Evolutionary conservation across 2,888 invertebrate genomes (phyloP), one percentile per base, ranked within the genome.

Genomic region (Drosophila suboccidentalis): DNA sequence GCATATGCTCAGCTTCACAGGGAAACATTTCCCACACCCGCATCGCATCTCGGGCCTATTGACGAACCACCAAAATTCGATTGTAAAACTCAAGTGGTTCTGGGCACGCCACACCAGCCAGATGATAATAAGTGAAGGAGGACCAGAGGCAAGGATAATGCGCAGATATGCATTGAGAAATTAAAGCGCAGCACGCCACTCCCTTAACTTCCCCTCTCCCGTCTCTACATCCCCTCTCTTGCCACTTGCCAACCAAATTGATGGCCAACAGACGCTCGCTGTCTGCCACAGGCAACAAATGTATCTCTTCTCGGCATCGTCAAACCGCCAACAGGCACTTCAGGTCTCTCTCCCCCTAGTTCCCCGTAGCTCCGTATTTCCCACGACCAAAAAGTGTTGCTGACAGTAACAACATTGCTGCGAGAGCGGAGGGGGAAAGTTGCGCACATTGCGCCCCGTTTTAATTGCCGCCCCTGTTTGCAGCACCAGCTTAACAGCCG

Each of bases 381-480:
- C 90, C 90, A 89, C 90, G 90, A 74, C 66, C 50, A 58, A 66
- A 77, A 82, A 90, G 90, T 90, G 91, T 90, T 90, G 90, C 69
- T 76, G 76, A 66, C 77, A 82, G 81, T 79, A 82, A 86, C 79
- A 84, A 79, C 70, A 83, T 54, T 61, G 47, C 17, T 8, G 26
- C 26, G 11, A 11, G 43, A 4, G 4, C 11, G n/a, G 44, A 26
- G 6, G 47, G 63, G 44, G 50, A 43, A 19, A 36, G 36, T 26
- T 43, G 44, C 26, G 68, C 36, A 54, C 39, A 43, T 55, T 64
- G 69, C 80, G 70, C 87, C 75, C 85, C 78, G 71, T 85, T 87
- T 87, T 89, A 87, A 87, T 89, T 87, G 89, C 79, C 82, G 83
- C 87, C 85, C 76, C 87, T 73, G 71, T 64, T 73, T 62, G 68